Evolutionary conservation across 2,113 vertebrate species (phyloP), one percentile per base, ranked within the genome.

Genomic region (Cheirogaleus medius): DNA sequence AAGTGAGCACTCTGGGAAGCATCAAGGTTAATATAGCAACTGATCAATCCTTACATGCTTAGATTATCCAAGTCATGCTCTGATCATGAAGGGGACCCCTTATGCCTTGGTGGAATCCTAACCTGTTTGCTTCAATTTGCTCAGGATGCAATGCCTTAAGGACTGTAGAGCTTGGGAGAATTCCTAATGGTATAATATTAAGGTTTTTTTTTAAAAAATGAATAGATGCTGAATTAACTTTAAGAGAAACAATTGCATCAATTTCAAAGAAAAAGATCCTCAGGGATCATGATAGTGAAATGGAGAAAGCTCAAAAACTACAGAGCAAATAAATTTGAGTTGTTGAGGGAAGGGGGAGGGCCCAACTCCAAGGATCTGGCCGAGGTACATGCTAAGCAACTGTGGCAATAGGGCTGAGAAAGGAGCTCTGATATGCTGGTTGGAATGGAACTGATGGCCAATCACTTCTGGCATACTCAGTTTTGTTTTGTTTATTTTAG

Each of bases 381-480:
- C 60, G 37, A 91, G 42, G 42, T 42, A 60, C 29, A 42, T 1
- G n/a, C 29, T 49, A 52, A 66, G 69, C 17, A 23, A 80, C 34
- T 17, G 8, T 0, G 76, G 47, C 91, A 77, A 73, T 29, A 3
- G 56, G 58, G 63, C 27, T 27, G n/a, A 66, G 42, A 14, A 42
- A 5, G 47, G 9, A 80, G 69, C 66, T 69, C 47, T 69, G 52
- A 49, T 42, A 20, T 23, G 42, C 56, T 58, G 37, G 18, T 5
- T 60, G 37, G 39, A 47, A 47, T 63, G n/a, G 18, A 74, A 92
- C 34, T 80, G 42, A 89, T 58, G 44, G 58, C 49, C 34, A 87
- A 87, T 49, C 81, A 68, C 44, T 96, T 78, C 60, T 91, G 54
- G 66, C 69, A 85, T 81, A 89, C 32, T 85, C 49, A 77, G 84